Evolutionary conservation across 2,113 vertebrate genomes (phyloP), one percentile per base, ranked within the genome.

Genomic region (Pedetes capensis): DNA sequence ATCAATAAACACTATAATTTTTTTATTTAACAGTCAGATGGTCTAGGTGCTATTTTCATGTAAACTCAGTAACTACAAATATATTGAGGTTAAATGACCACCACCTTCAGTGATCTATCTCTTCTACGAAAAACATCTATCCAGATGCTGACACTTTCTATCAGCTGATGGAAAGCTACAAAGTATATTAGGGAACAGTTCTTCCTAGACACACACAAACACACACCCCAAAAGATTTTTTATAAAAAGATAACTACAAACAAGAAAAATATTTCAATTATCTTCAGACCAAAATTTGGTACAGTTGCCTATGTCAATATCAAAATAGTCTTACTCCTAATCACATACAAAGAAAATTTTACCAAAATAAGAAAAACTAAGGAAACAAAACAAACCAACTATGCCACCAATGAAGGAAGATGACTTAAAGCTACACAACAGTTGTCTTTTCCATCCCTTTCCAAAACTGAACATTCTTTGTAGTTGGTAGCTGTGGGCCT

Each of bases 321-420:
- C 20, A 91, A 93, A 91, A 84, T 63, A 47, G 14, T 75, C 37
- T 29, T 75, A 84, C 22, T 6, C 20, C 14, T 53, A 72, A 81
- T 91, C n/a, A 94, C 25, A 75, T n/a, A 76, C 49, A 93, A 86
- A 83, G 6, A 57, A 68, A 76, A 81, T 29, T 85, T 57, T 68
- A 79, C 51, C 55, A 59, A 61, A 93, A 37, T 66, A 94, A 79
- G 10, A 74, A 94, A 93, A 88, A 23, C 13, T 51, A 85, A 90
- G 23, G 14, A 89, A 86, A 39, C 16, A 94, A 87, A 96, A 87
- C 75, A 79, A 87, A 88, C 20, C 78, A 95, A 74, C 14, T 55
- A 34, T 5, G 22, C n/a, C 57, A 95, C 16, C 20, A n/a, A 47
- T 86, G 42, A 84, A 74, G 17, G 44, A 66, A 78, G 20, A 47